These are phyloP conservation scores for Pampus argenteus DNA, from an alignment of 2,797 vertebrate species.

Conservation along the genomic window DNA sequence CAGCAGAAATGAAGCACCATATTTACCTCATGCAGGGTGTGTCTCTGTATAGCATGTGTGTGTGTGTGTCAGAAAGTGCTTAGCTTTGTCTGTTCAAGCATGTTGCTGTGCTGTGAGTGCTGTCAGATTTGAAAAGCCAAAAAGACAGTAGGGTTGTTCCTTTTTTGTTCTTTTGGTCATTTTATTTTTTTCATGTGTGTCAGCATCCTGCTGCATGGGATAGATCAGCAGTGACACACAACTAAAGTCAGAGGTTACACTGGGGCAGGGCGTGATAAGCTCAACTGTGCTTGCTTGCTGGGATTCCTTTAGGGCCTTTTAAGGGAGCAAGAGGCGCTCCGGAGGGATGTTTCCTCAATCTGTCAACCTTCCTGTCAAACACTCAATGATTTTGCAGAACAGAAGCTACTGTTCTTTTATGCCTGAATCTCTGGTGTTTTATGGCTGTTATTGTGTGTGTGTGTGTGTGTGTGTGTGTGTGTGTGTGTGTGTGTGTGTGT, in stretches of 20 bases:
- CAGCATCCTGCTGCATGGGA: slow-evolving; percentile 69
- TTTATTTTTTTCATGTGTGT: slow-evolving; percentile 45
- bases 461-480: slow-evolving; percentile 3
- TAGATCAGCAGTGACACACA: slow-evolving; percentile 59
- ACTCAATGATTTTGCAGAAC: slow-evolving; percentile 45
- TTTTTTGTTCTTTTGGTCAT: slow-evolving; percentile 3
- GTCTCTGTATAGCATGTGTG: slow-evolving; percentile 15
- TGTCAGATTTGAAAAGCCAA: slow-evolving; percentile 12
- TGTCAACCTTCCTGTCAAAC: slow-evolving; percentile 61
- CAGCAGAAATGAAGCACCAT: slow-evolving; percentile 19
- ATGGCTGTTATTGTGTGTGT: slow-evolving; percentile 29
- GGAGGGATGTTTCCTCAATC: slow-evolving; percentile 53
- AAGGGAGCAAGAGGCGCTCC: slow-evolving; percentile 61
- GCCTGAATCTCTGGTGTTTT: slow-evolving; percentile 45
- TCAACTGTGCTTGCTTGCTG: slow-evolving; percentile 17
- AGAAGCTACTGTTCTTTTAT: slow-evolving; percentile 52
- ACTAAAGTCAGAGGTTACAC: slow-evolving; percentile 57
- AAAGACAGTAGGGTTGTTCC: slow-evolving; percentile 3
- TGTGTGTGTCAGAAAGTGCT: slow-evolving; percentile 32
- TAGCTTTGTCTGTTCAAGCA: slow-evolving; percentile 6
- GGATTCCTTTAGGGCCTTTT: slow-evolving; percentile 66
- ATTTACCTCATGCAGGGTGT: slow-evolving; percentile 26
- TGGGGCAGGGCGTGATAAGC: slow-evolving; percentile 53
- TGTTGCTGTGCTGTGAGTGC: slow-evolving; percentile 23
- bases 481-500: no score